Evolutionary conservation across 2,888 invertebrate genomes (phyloP).

Genomic region (Cerastis rubricosa): DNA sequence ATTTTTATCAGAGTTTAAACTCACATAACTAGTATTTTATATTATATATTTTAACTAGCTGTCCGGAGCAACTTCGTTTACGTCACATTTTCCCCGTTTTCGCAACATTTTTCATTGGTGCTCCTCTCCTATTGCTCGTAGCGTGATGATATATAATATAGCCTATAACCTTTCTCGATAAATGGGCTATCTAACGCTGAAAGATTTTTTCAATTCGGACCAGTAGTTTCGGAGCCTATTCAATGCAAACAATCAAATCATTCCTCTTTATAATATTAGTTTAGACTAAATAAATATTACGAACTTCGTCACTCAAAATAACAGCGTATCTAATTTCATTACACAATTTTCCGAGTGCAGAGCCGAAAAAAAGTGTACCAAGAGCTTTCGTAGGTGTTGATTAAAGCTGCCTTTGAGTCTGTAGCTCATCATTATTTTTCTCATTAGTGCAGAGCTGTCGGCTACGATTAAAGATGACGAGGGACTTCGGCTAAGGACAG

Average conservation of each 20-base stretch:
- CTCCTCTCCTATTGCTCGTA: no score
- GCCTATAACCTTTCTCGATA: no score
- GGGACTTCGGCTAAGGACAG: constrained; percentile 70
- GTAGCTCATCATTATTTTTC: constrained; percentile 87
- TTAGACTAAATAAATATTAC: constrained; percentile 16
- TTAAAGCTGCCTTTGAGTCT: constrained; percentile 79
- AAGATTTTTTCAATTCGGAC: no score
- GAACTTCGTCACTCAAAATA: constrained; percentile 1
- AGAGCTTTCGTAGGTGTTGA: constrained; percentile 76
- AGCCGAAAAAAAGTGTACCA: constrained; percentile 51
- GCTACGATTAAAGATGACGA: constrained; percentile 84
- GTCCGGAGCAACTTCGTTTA: no score
- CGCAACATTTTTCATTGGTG: no score
- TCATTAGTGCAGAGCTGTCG: constrained; percentile 86
- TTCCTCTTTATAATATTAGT: no score
- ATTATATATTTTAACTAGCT: no score
- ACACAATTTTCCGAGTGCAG: constrained; percentile 52
- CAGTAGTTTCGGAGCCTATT: no score
- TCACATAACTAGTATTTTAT: not conserved
- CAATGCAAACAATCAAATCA: no score
- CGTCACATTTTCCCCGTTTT: no score
- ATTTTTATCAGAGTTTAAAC: not conserved
- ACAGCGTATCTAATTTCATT: constrained; percentile 49
- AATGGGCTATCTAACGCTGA: no score
- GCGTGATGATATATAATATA: no score